A percentile compares a stretch with the other conserved stretches of the same genome.
phyloP scores from a whole-genome alignment of 1,140 invertebrate genomes.

The Drosophila kohkoa region DNA sequence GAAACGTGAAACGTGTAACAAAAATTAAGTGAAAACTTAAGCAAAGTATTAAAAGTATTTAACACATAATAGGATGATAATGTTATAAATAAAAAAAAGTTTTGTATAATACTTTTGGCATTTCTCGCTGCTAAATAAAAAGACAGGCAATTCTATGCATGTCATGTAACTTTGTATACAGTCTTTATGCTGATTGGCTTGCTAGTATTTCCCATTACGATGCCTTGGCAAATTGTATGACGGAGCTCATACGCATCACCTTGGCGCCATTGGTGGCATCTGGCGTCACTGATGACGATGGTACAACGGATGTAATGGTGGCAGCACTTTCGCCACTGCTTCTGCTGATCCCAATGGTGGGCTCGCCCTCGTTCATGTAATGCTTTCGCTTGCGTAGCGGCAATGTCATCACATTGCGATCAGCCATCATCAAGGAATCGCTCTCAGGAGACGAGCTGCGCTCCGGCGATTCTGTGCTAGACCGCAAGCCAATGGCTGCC shows the following conservation, averaged over 20 bases:
- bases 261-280: conserved; percentile 47
- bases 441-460: conserved; percentile 87
- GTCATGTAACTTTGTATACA: conserved; percentile 67
- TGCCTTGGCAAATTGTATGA: conserved; percentile 92
- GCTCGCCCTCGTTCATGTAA: conserved; percentile 90
- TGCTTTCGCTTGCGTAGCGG: conserved; percentile 92
- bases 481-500: conserved; percentile 89
- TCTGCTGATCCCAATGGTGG: conserved; percentile 37
- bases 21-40: conserved; percentile 43
- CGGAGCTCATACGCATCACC: conserved; percentile 89
- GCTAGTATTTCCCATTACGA: conserved; percentile 85
- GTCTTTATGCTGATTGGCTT: conserved; percentile 66
- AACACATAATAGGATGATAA: conserved; percentile 56
- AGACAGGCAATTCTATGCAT: background rate
- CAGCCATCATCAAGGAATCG: conserved; percentile 86
- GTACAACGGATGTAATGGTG: background rate
- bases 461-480: conserved; percentile 86
- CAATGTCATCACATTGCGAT: conserved; percentile 88
- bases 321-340: conserved; percentile 8
- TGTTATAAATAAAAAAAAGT: conserved; percentile 56
- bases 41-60: conserved; percentile 33
- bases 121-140: conserved; percentile 56
- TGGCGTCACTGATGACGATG: background rate
- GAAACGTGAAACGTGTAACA: conserved; percentile 52
- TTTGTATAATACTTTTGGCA: conserved; percentile 82